A percentile compares a stretch with the other conserved stretches of the same genome.
Evolutionary conservation across 1,140 invertebrate species (phyloP).

Genomic region (Drosophila nigromelanica): DNA sequence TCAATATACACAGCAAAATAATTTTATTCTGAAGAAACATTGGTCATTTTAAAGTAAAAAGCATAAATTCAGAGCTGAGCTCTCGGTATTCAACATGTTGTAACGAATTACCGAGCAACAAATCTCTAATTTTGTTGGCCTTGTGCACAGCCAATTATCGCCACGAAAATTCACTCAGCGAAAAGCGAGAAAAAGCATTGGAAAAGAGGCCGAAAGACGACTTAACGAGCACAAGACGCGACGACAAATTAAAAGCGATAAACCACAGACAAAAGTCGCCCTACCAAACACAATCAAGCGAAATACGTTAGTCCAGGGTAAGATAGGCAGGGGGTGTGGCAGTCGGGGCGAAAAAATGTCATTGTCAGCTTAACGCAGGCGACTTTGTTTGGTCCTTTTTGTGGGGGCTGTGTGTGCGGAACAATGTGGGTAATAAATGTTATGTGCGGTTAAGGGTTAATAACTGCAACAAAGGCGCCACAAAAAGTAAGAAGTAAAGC

Average conservation of each 20-base stretch:
- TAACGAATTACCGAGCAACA: conserved; percentile 26
- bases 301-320: conserved; percentile 24
- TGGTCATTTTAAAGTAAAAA: neutral
- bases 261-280: conserved; percentile 67
- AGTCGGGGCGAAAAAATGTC: conserved; percentile 49
- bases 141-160: conserved; percentile 55
- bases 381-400: conserved; percentile 47
- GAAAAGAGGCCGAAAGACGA: conserved; percentile 25
- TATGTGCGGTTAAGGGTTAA: conserved; percentile 80
- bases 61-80: neutral
- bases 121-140: conserved; percentile 45
- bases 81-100: conserved; percentile 15
- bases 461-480: conserved; percentile 70
- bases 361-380: conserved; percentile 77
- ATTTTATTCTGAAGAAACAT: neutral
- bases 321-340: neutral
- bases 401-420: conserved; percentile 6
- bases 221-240: conserved; percentile 42
- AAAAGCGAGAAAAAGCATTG: conserved; percentile 12
- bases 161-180: conserved; percentile 24
- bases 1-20: neutral
- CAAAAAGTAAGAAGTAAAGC: conserved; percentile 57
- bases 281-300: conserved; percentile 58
- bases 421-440: conserved; percentile 76
- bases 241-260: conserved; percentile 76